Percentiles rank a stretch among this genome's conserved stretches.
These are phyloP conservation scores for Poeciliopsis paucimaculata DNA, from an alignment of 2,797 vertebrate species.

Conservation along the genomic window DNA sequence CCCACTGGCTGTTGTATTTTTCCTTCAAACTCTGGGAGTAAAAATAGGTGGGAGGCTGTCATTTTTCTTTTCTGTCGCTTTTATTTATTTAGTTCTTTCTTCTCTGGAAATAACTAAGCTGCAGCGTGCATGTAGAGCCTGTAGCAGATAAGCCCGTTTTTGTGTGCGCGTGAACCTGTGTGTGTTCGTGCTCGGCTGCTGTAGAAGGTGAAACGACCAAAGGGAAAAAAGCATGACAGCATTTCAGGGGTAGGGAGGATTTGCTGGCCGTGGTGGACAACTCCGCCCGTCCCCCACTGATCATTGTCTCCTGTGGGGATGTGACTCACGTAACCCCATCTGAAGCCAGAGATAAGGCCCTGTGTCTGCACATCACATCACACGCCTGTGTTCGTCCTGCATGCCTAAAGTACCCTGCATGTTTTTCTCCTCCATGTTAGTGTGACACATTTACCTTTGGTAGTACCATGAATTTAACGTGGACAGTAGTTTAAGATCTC, in stretches of 20 bases:
- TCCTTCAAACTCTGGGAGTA: conserved; percentile 25
- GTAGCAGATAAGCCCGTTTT: conserved; percentile 45
- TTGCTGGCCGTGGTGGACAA: conserved; percentile 11
- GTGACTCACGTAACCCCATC: conserved; percentile 58
- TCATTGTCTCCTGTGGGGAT: conserved; percentile 38
- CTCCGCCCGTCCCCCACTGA: conserved; percentile 16
- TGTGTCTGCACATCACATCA: conserved; percentile 43
- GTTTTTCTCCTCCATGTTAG: conserved; percentile 7
- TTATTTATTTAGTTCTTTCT: conserved; percentile 49
- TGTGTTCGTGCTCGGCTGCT: conserved; percentile 6
- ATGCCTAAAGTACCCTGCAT: conserved; percentile 9
- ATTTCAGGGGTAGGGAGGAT: conserved; percentile 12
- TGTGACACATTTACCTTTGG: conserved; percentile 44
- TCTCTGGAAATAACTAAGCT: conserved; percentile 52
- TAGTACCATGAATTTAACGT: conserved; percentile 20
- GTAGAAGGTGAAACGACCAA: conserved; percentile 17
- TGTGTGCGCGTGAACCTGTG: neutral
- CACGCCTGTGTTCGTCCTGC: conserved; percentile 45
- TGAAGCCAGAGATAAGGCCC: conserved; percentile 59
- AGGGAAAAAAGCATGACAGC: conserved; percentile 13
- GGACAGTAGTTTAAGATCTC: neutral
- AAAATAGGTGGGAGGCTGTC: conserved; percentile 62
- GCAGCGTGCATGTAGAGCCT: conserved; percentile 40
- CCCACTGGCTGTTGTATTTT: conserved; percentile 25
- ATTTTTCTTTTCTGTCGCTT: conserved; percentile 45